These are phyloP conservation scores for Aeoliscus strigatus DNA, from an alignment of 2,797 vertebrate species.

Conservation along the genomic window DNA sequence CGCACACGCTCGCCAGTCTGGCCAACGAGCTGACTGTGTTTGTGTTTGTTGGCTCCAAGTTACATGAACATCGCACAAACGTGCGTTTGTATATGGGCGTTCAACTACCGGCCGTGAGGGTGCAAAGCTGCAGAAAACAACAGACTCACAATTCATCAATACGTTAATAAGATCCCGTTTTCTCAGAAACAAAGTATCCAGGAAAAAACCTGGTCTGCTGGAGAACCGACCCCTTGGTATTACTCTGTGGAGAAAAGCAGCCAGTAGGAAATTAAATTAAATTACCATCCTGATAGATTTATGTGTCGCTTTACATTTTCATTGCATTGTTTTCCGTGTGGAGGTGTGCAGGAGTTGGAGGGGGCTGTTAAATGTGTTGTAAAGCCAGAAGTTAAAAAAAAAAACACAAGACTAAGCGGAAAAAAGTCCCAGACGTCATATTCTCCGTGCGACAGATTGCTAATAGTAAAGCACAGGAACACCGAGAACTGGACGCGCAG, in stretches of 20 bases:
- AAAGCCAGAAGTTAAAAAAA: conserved; percentile 42
- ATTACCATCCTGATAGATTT: conserved; percentile 79
- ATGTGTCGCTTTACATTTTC: conserved; percentile 75
- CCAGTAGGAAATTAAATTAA: conserved; percentile 77
- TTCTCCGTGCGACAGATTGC: conserved; percentile 41
- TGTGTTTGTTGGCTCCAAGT: conserved; percentile 15
- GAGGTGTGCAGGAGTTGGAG: conserved; percentile 41
- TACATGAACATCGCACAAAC: conserved; percentile 8
- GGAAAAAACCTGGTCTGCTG: conserved; percentile 38
- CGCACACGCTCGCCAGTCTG: conserved; percentile 7
- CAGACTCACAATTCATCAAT: conserved; percentile 79
- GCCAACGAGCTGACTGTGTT: conserved; percentile 5
- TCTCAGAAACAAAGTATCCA: conserved; percentile 70
- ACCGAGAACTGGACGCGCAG: conserved; percentile 45
- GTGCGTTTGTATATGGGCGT: conserved; percentile 2
- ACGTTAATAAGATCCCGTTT: conserved; percentile 80
- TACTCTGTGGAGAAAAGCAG: conserved; percentile 68
- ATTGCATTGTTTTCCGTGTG: conserved; percentile 70
- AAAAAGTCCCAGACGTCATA: conserved; percentile 35
- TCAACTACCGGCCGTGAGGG: conserved; percentile 25
- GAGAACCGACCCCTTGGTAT: conserved; percentile 60
- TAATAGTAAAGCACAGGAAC: conserved; percentile 36
- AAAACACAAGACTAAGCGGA: conserved; percentile 26
- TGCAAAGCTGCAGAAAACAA: conserved; percentile 63
- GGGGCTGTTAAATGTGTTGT: conserved; percentile 58